Conservation (phyloP, 2,113 vertebrate species). For the Paradoxurus hermaphroditus region DNA sequence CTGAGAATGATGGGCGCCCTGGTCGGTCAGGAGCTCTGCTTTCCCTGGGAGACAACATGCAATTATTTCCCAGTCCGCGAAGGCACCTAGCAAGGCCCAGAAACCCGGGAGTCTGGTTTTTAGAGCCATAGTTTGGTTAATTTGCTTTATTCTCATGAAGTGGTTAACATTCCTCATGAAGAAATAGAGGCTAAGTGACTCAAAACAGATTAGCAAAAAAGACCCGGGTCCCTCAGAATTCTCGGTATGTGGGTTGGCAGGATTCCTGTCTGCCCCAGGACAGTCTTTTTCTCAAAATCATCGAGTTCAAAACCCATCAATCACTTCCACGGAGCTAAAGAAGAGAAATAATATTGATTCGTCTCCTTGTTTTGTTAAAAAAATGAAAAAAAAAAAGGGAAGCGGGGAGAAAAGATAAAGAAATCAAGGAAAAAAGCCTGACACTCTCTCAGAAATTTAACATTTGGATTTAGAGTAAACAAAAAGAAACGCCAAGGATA, state of each 20-base stretch:
- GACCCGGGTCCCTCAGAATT: background rate
- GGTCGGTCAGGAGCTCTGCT: background rate
- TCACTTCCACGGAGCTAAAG: background rate
- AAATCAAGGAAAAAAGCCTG: background rate
- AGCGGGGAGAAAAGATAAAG: background rate
- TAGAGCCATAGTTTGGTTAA: background rate
- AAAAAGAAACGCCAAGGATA: background rate
- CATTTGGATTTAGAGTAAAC: background rate
- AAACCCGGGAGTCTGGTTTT: background rate
- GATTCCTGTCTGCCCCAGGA: background rate
- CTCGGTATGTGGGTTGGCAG: constrained; percentile 19
- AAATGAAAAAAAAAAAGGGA: background rate
- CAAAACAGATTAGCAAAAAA: constrained; percentile 36
- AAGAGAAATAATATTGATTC: background rate
- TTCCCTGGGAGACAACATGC: background rate
- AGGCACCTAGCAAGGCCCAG: background rate
- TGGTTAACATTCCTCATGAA: constrained; percentile 22
- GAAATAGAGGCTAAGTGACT: constrained; percentile 14
- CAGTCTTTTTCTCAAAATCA: background rate
- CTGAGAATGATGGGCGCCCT: background rate
- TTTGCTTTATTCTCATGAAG: background rate
- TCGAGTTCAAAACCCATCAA: constrained; percentile 24
- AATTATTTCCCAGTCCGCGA: background rate
- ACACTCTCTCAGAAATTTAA: background rate
- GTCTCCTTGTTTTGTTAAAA: background rate